Conservation (phyloP, 2,797 vertebrate genomes). For the Chromobotia macracanthus region DNA sequence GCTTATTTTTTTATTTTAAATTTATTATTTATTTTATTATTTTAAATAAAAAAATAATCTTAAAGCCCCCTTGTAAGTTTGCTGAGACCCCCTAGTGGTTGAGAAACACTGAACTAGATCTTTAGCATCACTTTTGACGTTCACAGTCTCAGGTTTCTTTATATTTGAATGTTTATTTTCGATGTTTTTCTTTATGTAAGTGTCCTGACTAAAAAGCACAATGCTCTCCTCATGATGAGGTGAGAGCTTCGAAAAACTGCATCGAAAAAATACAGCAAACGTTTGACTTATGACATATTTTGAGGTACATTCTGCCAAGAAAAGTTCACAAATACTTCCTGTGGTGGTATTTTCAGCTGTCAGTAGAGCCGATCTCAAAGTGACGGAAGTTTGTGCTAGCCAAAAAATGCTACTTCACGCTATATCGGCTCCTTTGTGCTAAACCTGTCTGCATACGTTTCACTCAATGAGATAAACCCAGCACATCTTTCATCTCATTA, state of each 20-base stretch:
- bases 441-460: slow-evolving; percentile 12
- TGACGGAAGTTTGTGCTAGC: slow-evolving; percentile 38
- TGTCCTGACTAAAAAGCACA: neutral
- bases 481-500: slow-evolving; percentile 33
- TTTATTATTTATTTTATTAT: too few relatives aligned
- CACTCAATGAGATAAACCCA: slow-evolving; percentile 11
- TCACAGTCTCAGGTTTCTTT: neutral
- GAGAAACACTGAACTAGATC: too few relatives aligned
- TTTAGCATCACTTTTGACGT: neutral
- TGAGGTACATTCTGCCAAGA: slow-evolving; percentile 3
- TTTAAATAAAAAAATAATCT: too few relatives aligned
- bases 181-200: slow-evolving; percentile 8
- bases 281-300: neutral
- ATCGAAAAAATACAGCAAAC: neutral
- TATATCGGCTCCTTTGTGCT: slow-evolving; percentile 2
- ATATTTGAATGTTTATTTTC: neutral
- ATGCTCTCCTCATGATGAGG: neutral
- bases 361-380: slow-evolving; percentile 35
- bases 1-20: too few relatives aligned
- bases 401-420: slow-evolving; percentile 39
- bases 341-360: slow-evolving; percentile 42
- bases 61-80: too few relatives aligned
- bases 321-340: slow-evolving; percentile 39
- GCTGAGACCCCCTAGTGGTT: too few relatives aligned
- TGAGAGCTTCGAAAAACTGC: neutral